These are phyloP conservation scores for Dicranocentrus wangi DNA, from an alignment of 2,888 invertebrate genomes.

Conservation along the genomic window DNA sequence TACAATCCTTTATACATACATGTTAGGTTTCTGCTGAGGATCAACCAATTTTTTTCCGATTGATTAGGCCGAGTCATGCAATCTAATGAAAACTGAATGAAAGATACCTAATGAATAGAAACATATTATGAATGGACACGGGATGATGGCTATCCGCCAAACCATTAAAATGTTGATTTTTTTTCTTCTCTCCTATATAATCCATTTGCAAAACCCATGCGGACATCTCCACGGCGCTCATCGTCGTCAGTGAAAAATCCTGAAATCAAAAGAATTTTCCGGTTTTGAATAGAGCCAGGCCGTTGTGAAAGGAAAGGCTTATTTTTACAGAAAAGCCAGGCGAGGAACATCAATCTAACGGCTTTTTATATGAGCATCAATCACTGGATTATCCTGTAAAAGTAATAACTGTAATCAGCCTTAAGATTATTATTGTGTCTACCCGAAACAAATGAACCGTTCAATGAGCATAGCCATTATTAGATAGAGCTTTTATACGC, in stretches of 20 bases:
- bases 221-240: too few species aligned
- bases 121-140: too few species aligned
- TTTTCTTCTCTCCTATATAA: too few species aligned
- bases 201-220: too few species aligned
- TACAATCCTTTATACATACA: too few species aligned
- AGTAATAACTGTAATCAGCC: constrained; percentile 46
- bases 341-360: constrained; percentile 7
- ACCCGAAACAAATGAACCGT: constrained; percentile 32
- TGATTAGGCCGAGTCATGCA: constrained; percentile 59
- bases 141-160: too few species aligned
- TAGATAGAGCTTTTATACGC: too few species aligned
- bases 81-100: constrained; percentile 48
- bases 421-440: constrained; percentile 33
- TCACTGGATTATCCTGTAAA: constrained; percentile 23
- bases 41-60: background rate
- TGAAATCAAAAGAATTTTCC: constrained; percentile 13
- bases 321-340: too few species aligned
- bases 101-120: background rate
- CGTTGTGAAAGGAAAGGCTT: too few species aligned
- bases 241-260: too few species aligned
- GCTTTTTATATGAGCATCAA: constrained; percentile 33
- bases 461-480: background rate
- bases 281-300: constrained; percentile 3
- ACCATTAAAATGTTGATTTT: too few species aligned
- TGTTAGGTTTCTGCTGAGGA: too few species aligned